These are phyloP conservation scores for Willowsia nigromaculata DNA, from an alignment of 2,888 invertebrate genomes.

Conservation along the genomic window DNA sequence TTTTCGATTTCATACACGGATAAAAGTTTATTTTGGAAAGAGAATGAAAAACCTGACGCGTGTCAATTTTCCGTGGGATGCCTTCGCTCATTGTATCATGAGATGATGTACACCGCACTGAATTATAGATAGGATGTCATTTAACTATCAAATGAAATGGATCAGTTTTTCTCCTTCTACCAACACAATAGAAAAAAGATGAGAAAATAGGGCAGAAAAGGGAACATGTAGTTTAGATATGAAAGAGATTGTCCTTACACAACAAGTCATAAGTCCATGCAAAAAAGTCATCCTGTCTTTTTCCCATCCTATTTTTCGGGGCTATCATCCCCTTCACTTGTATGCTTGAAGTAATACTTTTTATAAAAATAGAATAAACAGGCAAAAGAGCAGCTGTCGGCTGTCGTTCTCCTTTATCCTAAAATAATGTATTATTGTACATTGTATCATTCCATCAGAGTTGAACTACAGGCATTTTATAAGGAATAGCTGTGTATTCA, in stretches of 20 bases:
- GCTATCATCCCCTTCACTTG: background rate
- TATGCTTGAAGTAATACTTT: background rate
- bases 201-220: background rate
- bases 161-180: background rate
- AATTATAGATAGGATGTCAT: conserved; percentile 38
- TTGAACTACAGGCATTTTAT: background rate
- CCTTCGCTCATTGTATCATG: background rate
- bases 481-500: too few species aligned
- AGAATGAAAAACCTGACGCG: conserved; percentile 10
- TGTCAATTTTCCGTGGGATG: conserved; percentile 39
- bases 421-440: background rate
- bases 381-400: background rate
- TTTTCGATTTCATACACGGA: background rate
- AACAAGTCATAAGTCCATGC: background rate
- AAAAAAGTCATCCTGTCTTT: background rate
- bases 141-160: conserved; percentile 43
- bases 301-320: background rate
- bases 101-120: background rate
- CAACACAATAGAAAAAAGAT: background rate
- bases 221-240: background rate
- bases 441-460: conserved; percentile 18
- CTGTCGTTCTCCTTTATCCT: conserved; percentile 32
- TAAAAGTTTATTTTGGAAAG: background rate
- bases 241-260: background rate
- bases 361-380: background rate